phyloP scores from a whole-genome alignment of 2,113 vertebrate species.

The Corvus moneduloides region DNA sequence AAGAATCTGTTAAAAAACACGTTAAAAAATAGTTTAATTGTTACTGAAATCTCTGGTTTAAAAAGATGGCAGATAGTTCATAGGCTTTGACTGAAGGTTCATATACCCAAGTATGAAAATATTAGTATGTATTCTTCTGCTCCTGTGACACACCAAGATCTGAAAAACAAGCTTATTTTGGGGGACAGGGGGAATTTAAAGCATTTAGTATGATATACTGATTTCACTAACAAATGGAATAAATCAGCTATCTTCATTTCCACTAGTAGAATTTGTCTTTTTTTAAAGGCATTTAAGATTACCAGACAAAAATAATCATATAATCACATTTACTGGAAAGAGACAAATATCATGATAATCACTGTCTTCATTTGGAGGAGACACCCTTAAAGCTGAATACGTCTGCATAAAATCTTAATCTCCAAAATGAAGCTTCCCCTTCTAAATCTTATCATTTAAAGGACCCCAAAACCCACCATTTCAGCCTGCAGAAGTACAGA shows the following conservation, averaged over 20 bases:
- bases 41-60: neutral
- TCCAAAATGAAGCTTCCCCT: neutral
- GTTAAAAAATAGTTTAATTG: neutral
- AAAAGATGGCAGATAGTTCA: neutral
- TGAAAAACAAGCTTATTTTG: neutral
- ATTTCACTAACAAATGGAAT: neutral
- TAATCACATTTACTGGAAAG: neutral
- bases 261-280: neutral
- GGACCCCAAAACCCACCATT: neutral
- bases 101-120: neutral
- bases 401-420: neutral
- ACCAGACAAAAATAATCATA: neutral
- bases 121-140: neutral
- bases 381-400: neutral
- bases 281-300: neutral
- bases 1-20: neutral
- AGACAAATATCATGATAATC: neutral
- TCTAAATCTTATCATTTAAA: neutral
- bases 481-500: neutral
- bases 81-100: neutral
- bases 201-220: neutral
- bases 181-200: accelerated
- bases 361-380: neutral
- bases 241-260: neutral
- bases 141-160: neutral